Percentiles rank a stretch among this genome's conserved stretches.
These are phyloP conservation scores for Uria aalge DNA, from an alignment of 2,113 vertebrate genomes.

Conservation along the genomic window DNA sequence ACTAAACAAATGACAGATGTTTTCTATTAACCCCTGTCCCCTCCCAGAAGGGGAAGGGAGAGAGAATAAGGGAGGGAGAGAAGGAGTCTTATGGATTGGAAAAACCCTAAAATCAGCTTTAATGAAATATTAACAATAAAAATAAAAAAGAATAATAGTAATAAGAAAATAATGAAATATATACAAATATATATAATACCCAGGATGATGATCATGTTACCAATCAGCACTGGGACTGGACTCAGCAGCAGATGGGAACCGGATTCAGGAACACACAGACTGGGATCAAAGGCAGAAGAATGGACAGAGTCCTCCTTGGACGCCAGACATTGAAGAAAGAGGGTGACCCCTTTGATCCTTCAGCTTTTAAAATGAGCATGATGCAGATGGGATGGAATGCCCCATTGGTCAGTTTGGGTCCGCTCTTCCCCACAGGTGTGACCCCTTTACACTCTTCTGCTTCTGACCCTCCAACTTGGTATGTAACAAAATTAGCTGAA, in stretches of 20 bases:
- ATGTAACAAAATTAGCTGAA: background rate
- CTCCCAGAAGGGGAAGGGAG: background rate
- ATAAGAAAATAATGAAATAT: background rate
- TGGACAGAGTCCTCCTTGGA: background rate
- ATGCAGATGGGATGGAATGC: background rate
- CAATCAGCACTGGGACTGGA: background rate
- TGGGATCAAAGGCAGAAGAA: background rate
- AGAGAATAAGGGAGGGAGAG: background rate
- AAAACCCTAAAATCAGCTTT: background rate
- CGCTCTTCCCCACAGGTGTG: background rate
- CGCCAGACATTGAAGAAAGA: background rate
- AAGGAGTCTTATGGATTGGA: background rate
- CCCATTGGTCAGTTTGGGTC: background rate
- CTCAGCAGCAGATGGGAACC: background rate
- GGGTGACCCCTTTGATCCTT: background rate
- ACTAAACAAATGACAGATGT: background rate
- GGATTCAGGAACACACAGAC: background rate
- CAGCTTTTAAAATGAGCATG: background rate
- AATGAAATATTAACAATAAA: background rate
- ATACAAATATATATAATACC: background rate
- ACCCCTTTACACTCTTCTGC: background rate
- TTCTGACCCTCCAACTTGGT: background rate
- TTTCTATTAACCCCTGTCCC: background rate
- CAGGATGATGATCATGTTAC: background rate
- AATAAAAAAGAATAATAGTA: background rate